Evolutionary conservation across 30 jellyfish, hydroid and myxozoan species (phyloP).

Genomic region (Turritopsis rubra): DNA sequence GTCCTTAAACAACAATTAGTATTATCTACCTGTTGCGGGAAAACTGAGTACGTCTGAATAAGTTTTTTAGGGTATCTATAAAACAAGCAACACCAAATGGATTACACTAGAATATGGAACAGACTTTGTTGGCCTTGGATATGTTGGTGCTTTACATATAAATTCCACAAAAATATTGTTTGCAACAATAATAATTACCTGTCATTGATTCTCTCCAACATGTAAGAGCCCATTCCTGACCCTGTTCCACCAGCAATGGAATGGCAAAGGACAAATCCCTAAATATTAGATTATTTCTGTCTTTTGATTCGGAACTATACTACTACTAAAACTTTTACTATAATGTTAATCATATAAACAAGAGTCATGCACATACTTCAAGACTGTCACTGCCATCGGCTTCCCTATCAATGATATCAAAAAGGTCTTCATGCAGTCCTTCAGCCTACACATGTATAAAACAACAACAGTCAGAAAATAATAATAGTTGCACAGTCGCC

Average conservation of each 20-base stretch:
- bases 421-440: slow-evolving; percentile 82
- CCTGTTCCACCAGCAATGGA: slow-evolving; percentile 99
- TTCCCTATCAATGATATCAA: slow-evolving; percentile 96
- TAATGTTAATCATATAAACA: not conserved
- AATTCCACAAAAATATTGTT: no score
- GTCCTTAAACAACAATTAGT: no score
- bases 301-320: not conserved
- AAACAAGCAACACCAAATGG: slow-evolving; percentile 5
- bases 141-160: no score
- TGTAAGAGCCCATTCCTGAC: slow-evolving; percentile 98
- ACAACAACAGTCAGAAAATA: not conserved
- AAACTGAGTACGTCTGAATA: slow-evolving; percentile 95
- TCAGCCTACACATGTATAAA: slow-evolving; percentile 85
- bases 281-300: not conserved
- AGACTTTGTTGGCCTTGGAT: no score
- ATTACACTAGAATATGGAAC: not conserved
- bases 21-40: slow-evolving; percentile 94
- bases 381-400: slow-evolving; percentile 99
- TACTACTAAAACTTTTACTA: no score
- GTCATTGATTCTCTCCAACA: slow-evolving; percentile 86
- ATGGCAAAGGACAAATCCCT: slow-evolving; percentile 97
- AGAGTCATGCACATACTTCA: slow-evolving; percentile 58
- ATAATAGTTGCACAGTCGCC: not conserved
- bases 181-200: no score
- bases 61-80: slow-evolving; percentile 91